Conservation (phyloP, 2,113 vertebrate genomes). For the Notarius lentiginosus region DNA sequence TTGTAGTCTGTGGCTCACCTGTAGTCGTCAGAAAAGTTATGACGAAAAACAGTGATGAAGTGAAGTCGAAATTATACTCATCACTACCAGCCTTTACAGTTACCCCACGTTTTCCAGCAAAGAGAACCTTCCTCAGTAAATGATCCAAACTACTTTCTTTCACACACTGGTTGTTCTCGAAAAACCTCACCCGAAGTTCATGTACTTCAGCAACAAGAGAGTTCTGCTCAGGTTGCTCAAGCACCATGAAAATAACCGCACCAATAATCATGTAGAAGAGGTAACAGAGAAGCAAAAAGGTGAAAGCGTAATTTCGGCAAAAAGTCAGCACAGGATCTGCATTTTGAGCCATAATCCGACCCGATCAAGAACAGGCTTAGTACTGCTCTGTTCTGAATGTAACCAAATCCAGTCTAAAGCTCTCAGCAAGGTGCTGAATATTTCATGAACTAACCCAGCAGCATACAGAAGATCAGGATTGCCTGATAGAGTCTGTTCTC, state of each 20-base stretch:
- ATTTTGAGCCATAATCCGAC: conserved; percentile 43
- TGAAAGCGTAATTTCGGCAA: conserved; percentile 50
- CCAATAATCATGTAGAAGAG: conserved; percentile 67
- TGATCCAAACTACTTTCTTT: conserved; percentile 59
- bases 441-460: conserved; percentile 48
- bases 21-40: conserved; percentile 75
- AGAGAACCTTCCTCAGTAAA: conserved; percentile 59
- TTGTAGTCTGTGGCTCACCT: conserved; percentile 61
- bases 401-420: conserved; percentile 56
- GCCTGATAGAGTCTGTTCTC: background rate
- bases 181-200: conserved; percentile 61
- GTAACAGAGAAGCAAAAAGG: conserved; percentile 63
- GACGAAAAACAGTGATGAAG: conserved; percentile 76
- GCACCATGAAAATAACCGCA: conserved; percentile 61
- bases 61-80: conserved; percentile 68
- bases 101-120: conserved; percentile 59
- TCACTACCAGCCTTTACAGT: conserved; percentile 57
- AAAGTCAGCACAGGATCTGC: conserved; percentile 25
- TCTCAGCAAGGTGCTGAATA: conserved; percentile 54
- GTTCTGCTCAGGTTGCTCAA: conserved; percentile 68
- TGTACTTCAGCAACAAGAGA: conserved; percentile 60
- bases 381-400: conserved; percentile 36
- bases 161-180: conserved; percentile 65
- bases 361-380: background rate
- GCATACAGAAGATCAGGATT: background rate